Percentiles rank a stretch among this genome's conserved stretches.
Conservation (phyloP, 2,113 vertebrate genomes). For the Guaruba guarouba region DNA sequence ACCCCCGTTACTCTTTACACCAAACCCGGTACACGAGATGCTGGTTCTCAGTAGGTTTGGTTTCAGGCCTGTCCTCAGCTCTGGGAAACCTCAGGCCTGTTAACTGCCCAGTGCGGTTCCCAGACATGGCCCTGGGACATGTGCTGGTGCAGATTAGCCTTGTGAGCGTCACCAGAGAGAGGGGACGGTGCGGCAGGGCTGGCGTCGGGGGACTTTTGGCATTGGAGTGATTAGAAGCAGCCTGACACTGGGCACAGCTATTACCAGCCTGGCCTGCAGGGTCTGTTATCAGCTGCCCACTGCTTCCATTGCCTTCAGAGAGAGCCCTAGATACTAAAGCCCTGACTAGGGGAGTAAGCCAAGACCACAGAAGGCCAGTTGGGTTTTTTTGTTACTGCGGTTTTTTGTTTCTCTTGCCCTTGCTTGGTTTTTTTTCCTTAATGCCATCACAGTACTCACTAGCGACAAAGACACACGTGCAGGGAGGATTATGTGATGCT, state of each 20-base stretch:
- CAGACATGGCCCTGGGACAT: not conserved
- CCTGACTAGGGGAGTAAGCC: accelerated
- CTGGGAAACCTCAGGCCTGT: not conserved
- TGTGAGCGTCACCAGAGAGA: not conserved
- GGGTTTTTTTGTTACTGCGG: not conserved
- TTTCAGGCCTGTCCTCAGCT: not conserved
- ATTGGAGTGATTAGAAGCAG: not conserved
- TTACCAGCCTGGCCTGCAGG: not conserved
- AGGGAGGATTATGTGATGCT: not conserved
- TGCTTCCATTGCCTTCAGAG: not conserved
- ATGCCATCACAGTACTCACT: not conserved
- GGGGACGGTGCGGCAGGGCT: not conserved
- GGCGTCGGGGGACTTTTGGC: not conserved
- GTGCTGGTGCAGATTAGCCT: conserved; percentile 42
- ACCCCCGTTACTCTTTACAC: not conserved
- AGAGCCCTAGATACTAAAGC: not conserved
- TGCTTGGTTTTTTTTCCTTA: no score
- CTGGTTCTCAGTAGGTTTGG: not conserved
- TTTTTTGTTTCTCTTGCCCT: not conserved
- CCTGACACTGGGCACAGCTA: not conserved
- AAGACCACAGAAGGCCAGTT: not conserved
- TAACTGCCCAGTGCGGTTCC: not conserved
- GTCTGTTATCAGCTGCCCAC: not conserved
- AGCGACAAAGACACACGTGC: not conserved
- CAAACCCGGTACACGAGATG: accelerated